These are phyloP conservation scores for Rallus limicola DNA, from an alignment of 2,113 vertebrate genomes.

Conservation along the genomic window DNA sequence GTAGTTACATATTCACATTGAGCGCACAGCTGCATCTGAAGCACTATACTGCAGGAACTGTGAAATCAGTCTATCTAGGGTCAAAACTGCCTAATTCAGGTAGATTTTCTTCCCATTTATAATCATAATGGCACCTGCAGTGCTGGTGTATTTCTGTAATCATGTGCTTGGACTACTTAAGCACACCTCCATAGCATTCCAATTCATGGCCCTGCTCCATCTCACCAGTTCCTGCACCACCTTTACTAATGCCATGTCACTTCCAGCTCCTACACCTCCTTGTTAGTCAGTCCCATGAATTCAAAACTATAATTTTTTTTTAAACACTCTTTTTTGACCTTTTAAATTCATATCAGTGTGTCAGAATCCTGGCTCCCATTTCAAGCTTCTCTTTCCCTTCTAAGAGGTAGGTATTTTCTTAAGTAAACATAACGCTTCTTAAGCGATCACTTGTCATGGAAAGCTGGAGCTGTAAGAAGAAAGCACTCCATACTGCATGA, in stretches of 20 bases:
- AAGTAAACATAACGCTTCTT: background rate
- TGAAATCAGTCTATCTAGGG: background rate
- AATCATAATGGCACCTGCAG: background rate
- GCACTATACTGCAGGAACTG: background rate
- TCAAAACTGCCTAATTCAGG: background rate
- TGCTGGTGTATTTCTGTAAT: background rate
- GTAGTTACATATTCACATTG: background rate
- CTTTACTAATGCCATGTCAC: background rate
- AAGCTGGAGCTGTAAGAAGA: background rate
- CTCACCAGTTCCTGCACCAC: background rate
- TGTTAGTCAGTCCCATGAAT: background rate
- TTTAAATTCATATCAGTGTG: background rate
- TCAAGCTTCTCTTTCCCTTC: background rate
- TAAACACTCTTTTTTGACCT: background rate
- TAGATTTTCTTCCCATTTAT: background rate
- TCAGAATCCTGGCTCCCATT: background rate
- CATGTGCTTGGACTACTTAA: background rate
- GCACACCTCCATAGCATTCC: accelerated
- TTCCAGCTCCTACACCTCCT: background rate
- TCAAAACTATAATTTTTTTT: background rate
- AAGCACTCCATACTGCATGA: background rate
- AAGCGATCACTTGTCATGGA: background rate
- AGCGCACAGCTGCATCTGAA: background rate
- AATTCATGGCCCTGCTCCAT: accelerated
- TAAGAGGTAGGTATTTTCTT: background rate